Evolutionary conservation across 2,113 vertebrate species (phyloP), one percentile per base, ranked within the genome.

Genomic region (Alligator sinensis): DNA sequence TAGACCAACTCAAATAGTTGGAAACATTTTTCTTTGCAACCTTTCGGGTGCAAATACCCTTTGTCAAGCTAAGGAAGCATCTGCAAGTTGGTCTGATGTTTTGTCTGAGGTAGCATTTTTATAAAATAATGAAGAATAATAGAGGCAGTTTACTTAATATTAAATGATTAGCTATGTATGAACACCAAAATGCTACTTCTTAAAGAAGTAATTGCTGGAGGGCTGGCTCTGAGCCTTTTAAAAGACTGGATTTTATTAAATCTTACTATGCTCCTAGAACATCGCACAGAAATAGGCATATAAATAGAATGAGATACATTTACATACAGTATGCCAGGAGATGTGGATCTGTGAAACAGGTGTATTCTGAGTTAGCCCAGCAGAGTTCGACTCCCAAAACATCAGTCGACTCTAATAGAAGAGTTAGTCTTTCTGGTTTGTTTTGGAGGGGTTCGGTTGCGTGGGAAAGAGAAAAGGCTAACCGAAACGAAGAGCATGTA

Each of bases 121-220:
- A 79, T 54, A 88, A 94, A 59, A n/a, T 70, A 78, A 76, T 27
- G 27, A 87, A 59, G 58, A 95, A 28, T 61, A 93, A 90, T 17
- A 86, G 24, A 94, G 86, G 57, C 27, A 79, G 54, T 75, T 89
- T 78, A 76, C 28, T 82, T 82, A 75, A 34, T 70, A 80, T 38
- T 55, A 91, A 75, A 88, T 82, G 9, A 92, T 86, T 47, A 91
- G 27, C 28, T 54, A 88, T 70, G 87, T 86, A 77, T 63, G 89
- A 18, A 89, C 34, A 77, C 17, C 72, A 85, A 92, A 84, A 87
- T 24, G 76, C 68, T 59, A 10, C 81, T 80, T 21, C 68, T 62
- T 80, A 27, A 82, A 95, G 75, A 54, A 8, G 6, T 9, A 38
- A 81, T 70, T 84, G 61, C 78, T 60, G 47, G 6, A 86, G 18